Conservation (phyloP, 2,113 vertebrate species). For the Antennarius striatus region DNA sequence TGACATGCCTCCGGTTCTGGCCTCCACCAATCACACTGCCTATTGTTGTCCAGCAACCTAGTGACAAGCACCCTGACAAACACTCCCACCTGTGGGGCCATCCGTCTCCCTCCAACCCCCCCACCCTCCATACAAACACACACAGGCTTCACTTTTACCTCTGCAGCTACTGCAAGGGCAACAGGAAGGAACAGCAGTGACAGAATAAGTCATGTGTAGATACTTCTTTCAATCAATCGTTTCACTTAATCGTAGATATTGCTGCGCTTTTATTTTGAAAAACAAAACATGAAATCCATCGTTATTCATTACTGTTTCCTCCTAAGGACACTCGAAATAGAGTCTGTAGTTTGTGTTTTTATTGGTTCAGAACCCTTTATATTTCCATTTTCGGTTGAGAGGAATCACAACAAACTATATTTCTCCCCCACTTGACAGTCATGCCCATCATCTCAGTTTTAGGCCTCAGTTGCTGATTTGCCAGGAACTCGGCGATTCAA, state of each 20-base stretch:
- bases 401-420: background rate
- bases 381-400: background rate
- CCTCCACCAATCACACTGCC: conserved; percentile 60
- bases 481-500: conserved; percentile 5
- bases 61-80: conserved; percentile 66
- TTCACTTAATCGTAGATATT: background rate
- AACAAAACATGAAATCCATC: background rate
- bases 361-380: background rate
- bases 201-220: conserved; percentile 10
- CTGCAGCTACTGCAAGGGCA: conserved; percentile 4
- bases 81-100: conserved; percentile 70
- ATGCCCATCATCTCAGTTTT: background rate
- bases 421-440: background rate
- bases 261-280: conserved; percentile 13
- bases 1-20: conserved; percentile 40
- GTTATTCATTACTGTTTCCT: too few species aligned
- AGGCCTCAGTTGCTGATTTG: background rate
- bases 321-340: too few species aligned
- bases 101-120: conserved; percentile 29
- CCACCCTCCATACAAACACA: background rate
- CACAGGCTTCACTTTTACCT: conserved; percentile 23
- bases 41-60: conserved; percentile 57
- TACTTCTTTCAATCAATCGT: conserved; percentile 13
- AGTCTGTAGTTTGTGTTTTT: too few species aligned
- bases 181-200: background rate